Evolutionary conservation across 2,888 invertebrate species (phyloP).

Genomic region (Seladonia tumulorum): DNA sequence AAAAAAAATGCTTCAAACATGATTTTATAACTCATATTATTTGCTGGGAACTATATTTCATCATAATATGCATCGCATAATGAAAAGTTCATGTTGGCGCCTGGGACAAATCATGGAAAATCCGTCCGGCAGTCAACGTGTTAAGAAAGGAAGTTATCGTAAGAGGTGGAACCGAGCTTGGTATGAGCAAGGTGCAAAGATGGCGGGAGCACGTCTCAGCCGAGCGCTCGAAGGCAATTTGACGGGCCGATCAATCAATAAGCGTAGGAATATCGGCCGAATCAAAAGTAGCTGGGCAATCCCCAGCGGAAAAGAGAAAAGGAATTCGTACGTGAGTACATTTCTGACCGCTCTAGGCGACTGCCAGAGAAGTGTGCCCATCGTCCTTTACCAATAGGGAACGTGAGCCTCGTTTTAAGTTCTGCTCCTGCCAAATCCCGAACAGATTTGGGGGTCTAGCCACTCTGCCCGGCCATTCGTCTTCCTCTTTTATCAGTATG

Average conservation of each 20-base stretch:
- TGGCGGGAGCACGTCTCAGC: conserved; percentile 31
- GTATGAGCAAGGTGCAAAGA: background rate
- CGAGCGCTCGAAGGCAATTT: conserved; percentile 31
- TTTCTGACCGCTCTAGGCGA: conserved; percentile 70
- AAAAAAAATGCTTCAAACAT: too few relatives aligned
- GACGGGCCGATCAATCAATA: conserved; percentile 65
- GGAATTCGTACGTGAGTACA: conserved; percentile 75
- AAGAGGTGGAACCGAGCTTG: background rate
- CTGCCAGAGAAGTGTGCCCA: conserved; percentile 71
- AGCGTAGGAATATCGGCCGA: conserved; percentile 69
- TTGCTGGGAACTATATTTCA: too few relatives aligned
- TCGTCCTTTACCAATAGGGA: conserved; percentile 75
- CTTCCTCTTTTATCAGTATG: conserved; percentile 74
- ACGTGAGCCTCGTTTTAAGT: conserved; percentile 79
- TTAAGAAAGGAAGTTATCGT: background rate
- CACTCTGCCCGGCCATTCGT: conserved; percentile 72
- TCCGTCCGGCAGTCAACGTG: too few relatives aligned
- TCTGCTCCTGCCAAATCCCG: conserved; percentile 76
- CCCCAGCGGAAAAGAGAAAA: conserved; percentile 50
- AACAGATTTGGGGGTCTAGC: conserved; percentile 76
- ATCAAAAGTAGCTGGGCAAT: conserved; percentile 71
- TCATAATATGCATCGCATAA: too few relatives aligned
- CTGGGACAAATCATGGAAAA: too few relatives aligned
- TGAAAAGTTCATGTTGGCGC: too few relatives aligned
- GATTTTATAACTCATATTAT: too few relatives aligned